Conservation (phyloP, 2,797 vertebrate genomes). For the Euthynnus affinis region DNA sequence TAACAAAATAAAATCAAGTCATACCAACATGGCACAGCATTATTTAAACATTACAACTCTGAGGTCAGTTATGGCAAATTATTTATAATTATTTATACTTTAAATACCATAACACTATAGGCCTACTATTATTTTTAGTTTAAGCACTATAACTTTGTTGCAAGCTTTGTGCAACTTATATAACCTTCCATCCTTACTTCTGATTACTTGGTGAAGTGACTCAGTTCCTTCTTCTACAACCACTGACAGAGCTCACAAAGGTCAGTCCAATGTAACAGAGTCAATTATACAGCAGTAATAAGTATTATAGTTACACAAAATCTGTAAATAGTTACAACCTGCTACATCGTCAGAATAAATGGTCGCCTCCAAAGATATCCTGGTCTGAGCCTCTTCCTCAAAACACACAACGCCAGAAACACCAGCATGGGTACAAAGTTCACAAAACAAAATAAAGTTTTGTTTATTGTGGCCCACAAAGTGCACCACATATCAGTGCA, state of each 20-base stretch:
- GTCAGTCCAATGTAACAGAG: too few relatives aligned
- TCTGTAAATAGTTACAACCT: too few relatives aligned
- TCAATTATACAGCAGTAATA: too few relatives aligned
- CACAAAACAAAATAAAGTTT: background rate
- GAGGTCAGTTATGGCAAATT: background rate
- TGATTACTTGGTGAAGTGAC: background rate
- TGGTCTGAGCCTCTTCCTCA: too few relatives aligned
- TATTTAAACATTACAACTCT: constrained; percentile 16
- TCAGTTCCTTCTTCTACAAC: background rate
- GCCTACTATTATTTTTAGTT: background rate
- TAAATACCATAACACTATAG: background rate
- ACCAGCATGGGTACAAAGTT: background rate
- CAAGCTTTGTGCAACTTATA: constrained; percentile 10
- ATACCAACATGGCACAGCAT: background rate
- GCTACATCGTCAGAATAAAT: too few relatives aligned
- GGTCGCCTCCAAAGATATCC: too few relatives aligned
- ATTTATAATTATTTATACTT: background rate
- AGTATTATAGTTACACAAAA: too few relatives aligned
- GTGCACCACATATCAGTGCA: background rate
- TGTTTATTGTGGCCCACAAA: background rate
- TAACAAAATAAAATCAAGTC: background rate
- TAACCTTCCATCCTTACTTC: background rate
- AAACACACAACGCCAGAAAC: too few relatives aligned
- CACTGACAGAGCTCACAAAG: background rate
- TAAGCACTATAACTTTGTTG: background rate